A percentile compares a stretch with the other conserved stretches of the same genome.
phyloP scores from a whole-genome alignment of 2,797 vertebrate species.

The Sciurus carolinensis region DNA sequence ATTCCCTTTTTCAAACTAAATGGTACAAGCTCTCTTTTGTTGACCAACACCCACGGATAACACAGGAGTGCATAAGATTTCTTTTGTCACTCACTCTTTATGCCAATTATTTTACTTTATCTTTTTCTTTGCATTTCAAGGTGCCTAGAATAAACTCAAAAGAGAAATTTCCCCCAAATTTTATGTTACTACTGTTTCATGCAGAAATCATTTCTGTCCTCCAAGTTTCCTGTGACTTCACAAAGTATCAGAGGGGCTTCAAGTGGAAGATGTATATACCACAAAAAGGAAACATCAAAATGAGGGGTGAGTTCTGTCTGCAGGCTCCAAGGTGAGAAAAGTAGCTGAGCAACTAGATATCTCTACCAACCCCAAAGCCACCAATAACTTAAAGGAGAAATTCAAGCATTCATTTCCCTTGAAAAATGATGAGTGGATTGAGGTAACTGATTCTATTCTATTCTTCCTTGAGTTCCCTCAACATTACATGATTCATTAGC shows the following conservation, averaged over 20 bases:
- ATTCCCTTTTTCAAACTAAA: constrained; percentile 31
- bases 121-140: not conserved
- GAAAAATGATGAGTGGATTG: constrained; percentile 54
- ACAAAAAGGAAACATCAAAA: not conserved
- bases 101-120: constrained; percentile 11
- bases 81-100: not conserved
- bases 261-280: constrained; percentile 5
- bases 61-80: not conserved
- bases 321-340: not conserved
- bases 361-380: constrained; percentile 29
- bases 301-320: constrained; percentile 37
- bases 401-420: constrained; percentile 40
- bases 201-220: constrained; percentile 28
- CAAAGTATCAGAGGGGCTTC: constrained; percentile 40
- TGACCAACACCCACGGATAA: not conserved
- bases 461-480: constrained; percentile 8
- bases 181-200: not conserved
- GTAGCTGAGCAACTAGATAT: constrained; percentile 26
- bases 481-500: not conserved
- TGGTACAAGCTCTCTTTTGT: not conserved
- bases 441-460: constrained; percentile 8
- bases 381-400: constrained; percentile 67
- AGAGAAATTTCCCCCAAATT: not conserved
- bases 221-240: constrained; percentile 19
- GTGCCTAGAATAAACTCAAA: constrained; percentile 36